A percentile compares a stretch with the other conserved stretches of the same genome.
phyloP scores from a whole-genome alignment of 2,797 vertebrate species.

The Sebastes reedi region DNA sequence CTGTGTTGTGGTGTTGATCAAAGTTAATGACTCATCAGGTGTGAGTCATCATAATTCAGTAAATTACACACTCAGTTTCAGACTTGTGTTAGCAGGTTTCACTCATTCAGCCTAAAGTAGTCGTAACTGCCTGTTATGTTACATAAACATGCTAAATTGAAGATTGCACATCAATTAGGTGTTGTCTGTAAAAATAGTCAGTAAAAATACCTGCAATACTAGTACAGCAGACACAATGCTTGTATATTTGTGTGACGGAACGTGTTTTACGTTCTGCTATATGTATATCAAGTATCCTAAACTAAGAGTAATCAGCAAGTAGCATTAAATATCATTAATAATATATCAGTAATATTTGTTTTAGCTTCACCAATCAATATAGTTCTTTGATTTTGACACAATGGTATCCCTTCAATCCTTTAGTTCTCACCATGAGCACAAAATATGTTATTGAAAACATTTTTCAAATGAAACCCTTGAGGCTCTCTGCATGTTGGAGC shows the following conservation, averaged over 20 bases:
- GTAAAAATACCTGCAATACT: neutral
- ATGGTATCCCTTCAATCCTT: neutral
- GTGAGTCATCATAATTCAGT: slow-evolving; percentile 36
- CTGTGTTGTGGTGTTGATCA: slow-evolving; percentile 23
- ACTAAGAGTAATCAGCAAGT: neutral
- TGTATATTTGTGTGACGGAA: neutral
- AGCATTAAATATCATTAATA: neutral
- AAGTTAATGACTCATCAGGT: slow-evolving; percentile 38
- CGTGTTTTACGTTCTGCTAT: neutral
- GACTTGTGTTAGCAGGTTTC: slow-evolving; percentile 69
- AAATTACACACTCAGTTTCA: slow-evolving; percentile 49
- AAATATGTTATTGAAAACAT: neutral
- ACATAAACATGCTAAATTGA: slow-evolving; percentile 22
- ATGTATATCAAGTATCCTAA: neutral
- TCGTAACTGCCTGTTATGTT: slow-evolving; percentile 11
- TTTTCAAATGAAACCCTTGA: neutral
- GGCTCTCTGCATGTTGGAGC: slow-evolving; percentile 37
- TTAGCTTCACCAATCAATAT: neutral
- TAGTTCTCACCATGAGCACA: neutral
- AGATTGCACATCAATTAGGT: slow-evolving; percentile 9
- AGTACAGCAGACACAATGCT: neutral
- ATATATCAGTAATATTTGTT: neutral
- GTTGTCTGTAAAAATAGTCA: neutral
- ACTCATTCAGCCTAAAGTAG: slow-evolving; percentile 29
- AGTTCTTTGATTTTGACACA: neutral